Evolutionary conservation across 1,140 invertebrate species (phyloP), one percentile per base, ranked within the genome.

Genomic region (Bombus confusus): DNA sequence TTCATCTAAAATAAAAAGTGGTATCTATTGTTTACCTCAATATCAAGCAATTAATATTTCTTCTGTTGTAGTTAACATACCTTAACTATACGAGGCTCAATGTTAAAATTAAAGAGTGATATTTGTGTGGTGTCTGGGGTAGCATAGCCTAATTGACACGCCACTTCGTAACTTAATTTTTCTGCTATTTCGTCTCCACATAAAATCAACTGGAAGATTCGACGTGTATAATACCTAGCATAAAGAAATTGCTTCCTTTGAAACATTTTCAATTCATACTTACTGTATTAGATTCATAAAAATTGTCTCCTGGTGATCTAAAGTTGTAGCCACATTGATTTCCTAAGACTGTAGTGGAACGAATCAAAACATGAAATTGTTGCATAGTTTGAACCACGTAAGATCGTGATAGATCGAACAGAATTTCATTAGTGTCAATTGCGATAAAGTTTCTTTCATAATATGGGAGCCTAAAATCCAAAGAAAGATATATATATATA

Each of bases 261-360:
- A 25, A 71, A 12, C 28, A 15, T 8, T 1, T 74, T 74, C 18
- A 25, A 68, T 52, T 31, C 43, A 57, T 28, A 81, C 88, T 91
- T 73, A 93, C 93, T 15, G 86, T 80, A 87, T 93, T 87, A 31
- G 91, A 86, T 52, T 92, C 88, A 68, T 91, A 91, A 34, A 91
- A 92, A 52, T 77, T 80, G 47, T 91, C 89, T 41, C 89, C 87
- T 22, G 88, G 81, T 31, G 85, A 90, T 86, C 91, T 92, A 18
- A 92, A 92, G 64, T 93, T 93, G 64, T 93, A 93, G n/a, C 97
- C 97, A 93, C 98, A 98, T 5, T 98, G 98, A 96, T 99, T 99
- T 25, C 98, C 98, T 64, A 99, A 96, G 4, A 99, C 98, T 92
- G 99, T 98, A 39, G 98, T 95, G 0, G 98, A 98, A 22, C 99